Evolutionary conservation across 2,888 invertebrate species (phyloP).

Genomic region (Eremobia ochroleuca): DNA sequence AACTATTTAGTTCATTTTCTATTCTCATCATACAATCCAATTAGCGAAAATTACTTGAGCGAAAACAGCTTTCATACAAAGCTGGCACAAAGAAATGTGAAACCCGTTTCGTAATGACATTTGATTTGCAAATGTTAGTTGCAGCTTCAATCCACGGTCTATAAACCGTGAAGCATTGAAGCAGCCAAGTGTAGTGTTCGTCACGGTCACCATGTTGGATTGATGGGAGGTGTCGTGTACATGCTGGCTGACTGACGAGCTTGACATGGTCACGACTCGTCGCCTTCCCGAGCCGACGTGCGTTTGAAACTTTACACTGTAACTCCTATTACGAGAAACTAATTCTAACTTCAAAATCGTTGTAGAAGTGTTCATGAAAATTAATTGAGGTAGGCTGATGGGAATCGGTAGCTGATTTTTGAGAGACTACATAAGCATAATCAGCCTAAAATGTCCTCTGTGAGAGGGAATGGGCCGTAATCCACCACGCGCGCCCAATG

Average conservation of each 20-base stretch:
- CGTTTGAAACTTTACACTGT: slow-evolving; percentile 83
- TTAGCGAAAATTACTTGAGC: slow-evolving; percentile 38
- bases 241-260: slow-evolving; percentile 70
- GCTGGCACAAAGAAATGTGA: slow-evolving; percentile 56
- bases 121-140: slow-evolving; percentile 60
- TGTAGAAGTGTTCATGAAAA: slow-evolving; percentile 26
- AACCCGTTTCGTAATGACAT: slow-evolving; percentile 56
- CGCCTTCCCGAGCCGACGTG: slow-evolving; percentile 76
- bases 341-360: slow-evolving; percentile 19
- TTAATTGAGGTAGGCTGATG: slow-evolving; percentile 22
- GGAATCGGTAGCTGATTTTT: background rate
- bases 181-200: slow-evolving; percentile 72
- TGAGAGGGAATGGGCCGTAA: background rate
- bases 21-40: slow-evolving; percentile 14
- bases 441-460: background rate
- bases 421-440: background rate
- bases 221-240: slow-evolving; percentile 72
- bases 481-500: background rate
- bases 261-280: slow-evolving; percentile 85
- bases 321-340: slow-evolving; percentile 41
- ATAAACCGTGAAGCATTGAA: slow-evolving; percentile 62
- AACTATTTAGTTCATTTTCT: background rate
- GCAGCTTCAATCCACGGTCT: slow-evolving; percentile 62
- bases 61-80: slow-evolving; percentile 26
- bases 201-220: slow-evolving; percentile 80